phyloP scores from a whole-genome alignment of 1,140 invertebrate species.

The Brevipalpus yothersi region DNA sequence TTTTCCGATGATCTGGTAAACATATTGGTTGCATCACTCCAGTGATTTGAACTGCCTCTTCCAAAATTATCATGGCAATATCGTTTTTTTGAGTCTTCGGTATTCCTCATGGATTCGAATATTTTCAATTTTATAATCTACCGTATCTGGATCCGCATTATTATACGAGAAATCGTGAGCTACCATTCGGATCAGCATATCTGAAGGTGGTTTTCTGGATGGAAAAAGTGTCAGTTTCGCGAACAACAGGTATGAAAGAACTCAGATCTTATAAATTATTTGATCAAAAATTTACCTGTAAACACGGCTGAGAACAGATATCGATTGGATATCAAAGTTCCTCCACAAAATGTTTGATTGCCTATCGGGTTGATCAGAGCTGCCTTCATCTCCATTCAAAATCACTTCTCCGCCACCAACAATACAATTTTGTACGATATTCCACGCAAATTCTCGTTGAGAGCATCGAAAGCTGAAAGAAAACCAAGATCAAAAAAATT shows the following conservation, averaged over 20 bases:
- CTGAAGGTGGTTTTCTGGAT: neutral
- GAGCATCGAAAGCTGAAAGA: too few relatives aligned
- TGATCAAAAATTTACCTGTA: slow-evolving; percentile 16
- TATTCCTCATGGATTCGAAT: slow-evolving; percentile 57
- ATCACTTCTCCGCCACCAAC: slow-evolving; percentile 10
- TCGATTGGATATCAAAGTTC: slow-evolving; percentile 56
- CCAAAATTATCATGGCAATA: too few relatives aligned
- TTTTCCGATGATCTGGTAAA: slow-evolving; percentile 33
- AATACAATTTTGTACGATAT: slow-evolving; percentile 3
- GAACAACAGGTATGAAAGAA: too few relatives aligned
- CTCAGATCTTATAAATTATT: too few relatives aligned
- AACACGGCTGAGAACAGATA: slow-evolving; percentile 90
- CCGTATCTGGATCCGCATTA: slow-evolving; percentile 10
- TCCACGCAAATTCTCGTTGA: too few relatives aligned
- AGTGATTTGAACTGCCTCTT: slow-evolving; percentile 24
- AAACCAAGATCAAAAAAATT: too few relatives aligned
- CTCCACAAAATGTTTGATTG: neutral
- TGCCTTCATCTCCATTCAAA: slow-evolving; percentile 12
- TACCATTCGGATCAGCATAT: slow-evolving; percentile 7
- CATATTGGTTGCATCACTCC: slow-evolving; percentile 73
- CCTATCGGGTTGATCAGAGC: neutral
- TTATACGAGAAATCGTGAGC: slow-evolving; percentile 14
- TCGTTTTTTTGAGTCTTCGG: slow-evolving; percentile 30
- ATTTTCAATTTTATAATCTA: slow-evolving; percentile 22
- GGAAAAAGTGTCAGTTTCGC: too few relatives aligned